Evolutionary conservation across 2,113 vertebrate genomes (phyloP), one percentile per base, ranked within the genome.

Genomic region (Oryzias celebensis): DNA sequence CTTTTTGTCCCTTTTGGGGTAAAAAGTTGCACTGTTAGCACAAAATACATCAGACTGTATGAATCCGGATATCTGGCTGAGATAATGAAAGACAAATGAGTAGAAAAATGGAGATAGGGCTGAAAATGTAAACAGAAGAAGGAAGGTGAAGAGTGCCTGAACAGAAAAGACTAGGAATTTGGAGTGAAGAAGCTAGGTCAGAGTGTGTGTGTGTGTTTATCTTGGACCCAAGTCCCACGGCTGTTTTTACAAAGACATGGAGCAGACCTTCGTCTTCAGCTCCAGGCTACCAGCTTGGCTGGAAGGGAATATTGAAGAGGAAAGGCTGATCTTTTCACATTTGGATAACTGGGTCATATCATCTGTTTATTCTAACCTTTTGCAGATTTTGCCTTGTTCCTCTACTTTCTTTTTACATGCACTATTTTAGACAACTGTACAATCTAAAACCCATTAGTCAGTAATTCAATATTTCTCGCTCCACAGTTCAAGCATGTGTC

Each of bases 151-250:
- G 69, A 65, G 68, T 68, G 68, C 49, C 42, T 68, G 54, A 83
- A 85, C 72, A 80, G 65, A 82, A 84, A 83, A 81, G 81, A 85
- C 73, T 82, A 74, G 63, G 73, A 67, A 76, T 82, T 81, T 81
- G 74, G 77, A 84, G 69, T 31, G 62, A 82, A 78, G 77, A 73
- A 74, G 65, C 63, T 1, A 51, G 65, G 67, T 83, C 65, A 64
- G 70, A 84, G 71, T 63, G 61, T 68, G 65, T 60, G 26, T 89
- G 83, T 60, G 26, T 89, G 83, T 88, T 89, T 89, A 91, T 45
- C 41, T 91, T 91, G 90, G 90, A 87, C 59, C n/a, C 0, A 28
- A 1, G 58, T 64, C 62, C 24, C 58, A 28, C 58, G 14, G 64
- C 75, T 80, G 68, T 82, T 86, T 80, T 78, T 77, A 81, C 56